Evolutionary conservation across 92 coral and sea anemone genomes (phyloP).

Genomic region (Actinostola sp.): DNA sequence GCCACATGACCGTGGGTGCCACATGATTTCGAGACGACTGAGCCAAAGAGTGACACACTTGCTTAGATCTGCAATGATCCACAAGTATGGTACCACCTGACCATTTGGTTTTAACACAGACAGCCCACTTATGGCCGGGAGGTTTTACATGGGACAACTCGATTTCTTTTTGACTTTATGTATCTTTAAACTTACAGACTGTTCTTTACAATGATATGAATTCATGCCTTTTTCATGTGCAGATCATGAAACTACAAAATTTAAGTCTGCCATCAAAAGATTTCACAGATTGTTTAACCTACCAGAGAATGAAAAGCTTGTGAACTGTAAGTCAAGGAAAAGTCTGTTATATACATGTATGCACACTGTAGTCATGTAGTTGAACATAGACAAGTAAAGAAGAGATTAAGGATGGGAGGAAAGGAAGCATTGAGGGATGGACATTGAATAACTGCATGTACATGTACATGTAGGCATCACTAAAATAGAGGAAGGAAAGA

Average conservation of each 20-base stretch:
- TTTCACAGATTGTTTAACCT: conserved; percentile 90
- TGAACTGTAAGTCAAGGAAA: conserved; percentile 78
- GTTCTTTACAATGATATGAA: no score
- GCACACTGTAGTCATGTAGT: not conserved
- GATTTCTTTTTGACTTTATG: not conserved
- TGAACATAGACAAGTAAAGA: not conserved
- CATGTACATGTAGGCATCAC: not conserved
- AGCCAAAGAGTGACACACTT: no score
- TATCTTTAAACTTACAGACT: not conserved
- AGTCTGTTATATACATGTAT: not conserved
- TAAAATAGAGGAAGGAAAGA: no score
- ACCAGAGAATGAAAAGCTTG: conserved; percentile 90
- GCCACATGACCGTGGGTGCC: no score
- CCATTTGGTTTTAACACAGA: no score
- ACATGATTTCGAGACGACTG: no score
- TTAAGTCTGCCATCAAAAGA: conserved; percentile 84
- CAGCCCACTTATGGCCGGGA: no score
- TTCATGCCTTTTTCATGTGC: conserved; percentile 7
- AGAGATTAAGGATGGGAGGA: no score
- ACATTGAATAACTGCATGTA: conserved; percentile 6
- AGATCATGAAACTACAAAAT: conserved; percentile 83
- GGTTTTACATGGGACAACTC: no score
- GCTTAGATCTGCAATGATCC: no score
- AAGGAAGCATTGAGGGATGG: no score
- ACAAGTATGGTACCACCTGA: no score